Evolutionary conservation across 2,888 invertebrate species (phyloP), one percentile per base, ranked within the genome.

Genomic region (Noctua janthe): DNA sequence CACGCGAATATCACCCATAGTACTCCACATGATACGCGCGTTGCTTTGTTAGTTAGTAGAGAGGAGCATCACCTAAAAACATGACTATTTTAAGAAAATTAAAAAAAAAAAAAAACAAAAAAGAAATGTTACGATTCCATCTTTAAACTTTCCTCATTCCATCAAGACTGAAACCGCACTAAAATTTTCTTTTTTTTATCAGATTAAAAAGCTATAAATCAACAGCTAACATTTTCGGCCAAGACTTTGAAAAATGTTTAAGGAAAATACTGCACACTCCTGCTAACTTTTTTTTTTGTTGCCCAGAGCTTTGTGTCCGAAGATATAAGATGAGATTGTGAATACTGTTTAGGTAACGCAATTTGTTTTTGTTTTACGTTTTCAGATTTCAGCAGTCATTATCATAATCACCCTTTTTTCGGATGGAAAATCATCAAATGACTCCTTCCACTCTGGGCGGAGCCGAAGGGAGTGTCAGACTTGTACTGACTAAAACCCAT

Each of bases 241-340:
- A 35, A 54, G 39, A 35, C 54, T 23, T 79, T 66, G 47, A 15
- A 39, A 29, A 47, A 71, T 80, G 23, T 29, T 71, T 39, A 47
- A 64, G 54, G 78, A 54, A 78, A 78, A 64, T 54, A 66, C 76
- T 13, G 54, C 69, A 17, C 17, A 47, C 69, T 67, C 23, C 23
- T 69, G 10, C 47, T 4, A 8, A 43, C 43, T n/a, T n/a, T 69
- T 69, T 47, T 67, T 43, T 43, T 47, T 43, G 43, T n/a, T 69
- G 43, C 23, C 15, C 43, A 23, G 43, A n/a, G 43, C 13, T 43
- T 13, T 43, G 7, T 15, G 67, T 47, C 3, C 15, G 43, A 43
- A 69, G 67, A 69, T 23, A 39, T 39, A 66, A 23, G 20, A 66
- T 8, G n/a, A 69, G 10, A 69, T n/a, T 69, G 69, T 69, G 69